Conservation (phyloP, 2,888 invertebrate species). For the Thumatha senex region DNA sequence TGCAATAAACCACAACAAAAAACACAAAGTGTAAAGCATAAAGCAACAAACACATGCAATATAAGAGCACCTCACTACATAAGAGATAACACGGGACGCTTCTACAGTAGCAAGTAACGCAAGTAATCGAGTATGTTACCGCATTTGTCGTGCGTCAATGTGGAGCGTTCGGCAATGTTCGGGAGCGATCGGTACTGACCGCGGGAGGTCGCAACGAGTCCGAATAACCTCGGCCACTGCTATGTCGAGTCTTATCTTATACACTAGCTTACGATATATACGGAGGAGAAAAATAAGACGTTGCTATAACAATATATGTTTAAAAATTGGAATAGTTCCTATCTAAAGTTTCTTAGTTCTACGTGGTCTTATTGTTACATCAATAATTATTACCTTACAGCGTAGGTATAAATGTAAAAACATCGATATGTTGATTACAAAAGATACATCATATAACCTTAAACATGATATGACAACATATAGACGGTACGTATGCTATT, state of each 20-base stretch:
- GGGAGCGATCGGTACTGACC: background rate
- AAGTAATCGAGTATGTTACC: constrained; percentile 40
- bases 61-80: background rate
- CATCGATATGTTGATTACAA: constrained; percentile 28
- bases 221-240: constrained; percentile 35
- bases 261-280: constrained; percentile 4
- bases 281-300: background rate
- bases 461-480: background rate
- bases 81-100: constrained; percentile 4
- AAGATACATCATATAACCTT: constrained; percentile 12
- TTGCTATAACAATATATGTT: background rate
- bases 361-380: constrained; percentile 13
- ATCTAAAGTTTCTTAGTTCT: constrained; percentile 2
- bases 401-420: constrained; percentile 48
- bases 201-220: constrained; percentile 21
- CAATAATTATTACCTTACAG: constrained; percentile 40
- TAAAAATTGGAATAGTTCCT: background rate
- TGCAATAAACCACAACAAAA: background rate
- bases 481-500: background rate
- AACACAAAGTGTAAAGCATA: background rate
- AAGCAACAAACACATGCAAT: constrained; percentile 1
- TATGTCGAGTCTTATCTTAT: background rate
- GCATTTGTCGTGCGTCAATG: constrained; percentile 7
- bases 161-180: background rate
- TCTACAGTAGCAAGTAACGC: constrained; percentile 13